These are phyloP conservation scores for Lasaia peninsularis DNA, from an alignment of 1,140 invertebrate species.

Conservation along the genomic window DNA sequence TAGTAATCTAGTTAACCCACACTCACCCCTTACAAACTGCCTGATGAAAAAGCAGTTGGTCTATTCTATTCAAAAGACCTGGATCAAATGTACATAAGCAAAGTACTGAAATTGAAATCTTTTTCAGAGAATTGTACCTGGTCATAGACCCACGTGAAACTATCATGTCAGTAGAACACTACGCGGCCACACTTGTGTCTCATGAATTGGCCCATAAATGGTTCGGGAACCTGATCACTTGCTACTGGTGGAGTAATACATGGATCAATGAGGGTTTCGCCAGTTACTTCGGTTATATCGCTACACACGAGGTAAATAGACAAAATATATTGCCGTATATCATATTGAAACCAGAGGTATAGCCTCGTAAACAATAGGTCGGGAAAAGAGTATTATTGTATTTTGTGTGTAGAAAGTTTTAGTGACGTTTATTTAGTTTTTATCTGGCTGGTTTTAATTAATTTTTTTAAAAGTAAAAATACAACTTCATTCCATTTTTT, in stretches of 20 bases:
- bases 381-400: too few species aligned
- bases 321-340: conserved; percentile 1
- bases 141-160: conserved; percentile 74
- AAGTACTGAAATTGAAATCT: conserved; percentile 5
- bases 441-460: too few species aligned
- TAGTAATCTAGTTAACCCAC: too few species aligned
- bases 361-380: too few species aligned
- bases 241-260: conserved; percentile 83
- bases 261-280: conserved; percentile 87
- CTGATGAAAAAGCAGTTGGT: too few species aligned
- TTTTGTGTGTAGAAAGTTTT: too few species aligned
- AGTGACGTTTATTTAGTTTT: too few species aligned
- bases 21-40: too few species aligned
- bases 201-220: conserved; percentile 83
- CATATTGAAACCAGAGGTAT: neutral
- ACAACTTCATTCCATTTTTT: too few species aligned
- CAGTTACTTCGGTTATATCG: conserved; percentile 83
- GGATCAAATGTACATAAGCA: too few species aligned
- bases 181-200: conserved; percentile 77
- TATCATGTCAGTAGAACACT: conserved; percentile 72
- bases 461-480: too few species aligned
- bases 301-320: conserved; percentile 56
- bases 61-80: too few species aligned
- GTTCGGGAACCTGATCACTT: conserved; percentile 84
- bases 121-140: conserved; percentile 78